Evolutionary conservation across 2,113 vertebrate species (phyloP), one percentile per base, ranked within the genome.

Genomic region (Numenius arquata): DNA sequence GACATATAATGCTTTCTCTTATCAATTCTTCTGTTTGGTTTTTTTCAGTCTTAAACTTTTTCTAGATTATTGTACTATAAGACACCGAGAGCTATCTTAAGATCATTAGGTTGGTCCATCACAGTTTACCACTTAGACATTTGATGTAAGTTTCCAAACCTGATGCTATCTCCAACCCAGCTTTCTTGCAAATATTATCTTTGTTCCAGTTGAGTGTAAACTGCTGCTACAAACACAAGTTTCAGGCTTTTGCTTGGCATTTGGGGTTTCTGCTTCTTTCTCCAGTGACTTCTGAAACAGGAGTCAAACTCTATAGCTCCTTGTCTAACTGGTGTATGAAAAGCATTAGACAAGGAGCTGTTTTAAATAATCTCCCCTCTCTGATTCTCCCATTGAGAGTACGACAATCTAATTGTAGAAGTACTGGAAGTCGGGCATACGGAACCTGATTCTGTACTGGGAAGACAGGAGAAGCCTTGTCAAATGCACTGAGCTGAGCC

Each of bases 401-500:
- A 26, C 81, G 68, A 70, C 16, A 58, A 3, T 36, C 36, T 72
- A 15, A 27, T 89, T 87, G 55, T 45, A 77, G 30, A 58, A 40
- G 27, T 43, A 6, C 58, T 85, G 15, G 34, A 74, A 88, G 38
- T 58, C 41, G 36, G 45, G 22, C 0, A 0, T 62, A 10, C 0
- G 0, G 85, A 73, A 45, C 45, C 55, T 74, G 34, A 22, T 70
- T 56, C 59, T 91, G 23, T 65, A 5, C 52, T 74, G 52, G 80
- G 45, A 81, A 25, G 55, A 66, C 41, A 50, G 71, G 62, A 85
- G 45, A 73, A 88, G 41, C 85, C 22, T 66, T 88, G 53, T 76
- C 9, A 79, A 7, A 59, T 29, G 22, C 21, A 8, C 52, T 83
- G n/a, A 40, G 52, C 52, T 63, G 66, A 72, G 70, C 61, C 29